Evolutionary conservation across 2,888 invertebrate genomes (phyloP).

Genomic region (Noctua janthe): DNA sequence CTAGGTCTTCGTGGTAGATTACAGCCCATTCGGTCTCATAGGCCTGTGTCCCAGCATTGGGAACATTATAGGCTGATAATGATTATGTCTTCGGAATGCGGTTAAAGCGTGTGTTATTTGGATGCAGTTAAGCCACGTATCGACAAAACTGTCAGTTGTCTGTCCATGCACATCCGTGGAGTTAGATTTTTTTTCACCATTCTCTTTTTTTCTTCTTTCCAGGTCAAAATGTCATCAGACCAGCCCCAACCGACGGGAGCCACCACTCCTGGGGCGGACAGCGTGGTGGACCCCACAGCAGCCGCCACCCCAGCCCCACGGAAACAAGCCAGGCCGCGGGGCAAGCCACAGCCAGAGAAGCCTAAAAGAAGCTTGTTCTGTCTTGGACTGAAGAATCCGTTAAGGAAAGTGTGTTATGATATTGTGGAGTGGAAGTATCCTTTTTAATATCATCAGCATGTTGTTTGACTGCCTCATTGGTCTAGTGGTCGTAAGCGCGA

Average conservation of each 20-base stretch:
- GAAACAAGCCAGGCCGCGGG: conserved; percentile 92
- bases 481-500: not conserved
- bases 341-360: conserved; percentile 96
- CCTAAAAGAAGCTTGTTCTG: conserved; percentile 98
- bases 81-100: too few relatives aligned
- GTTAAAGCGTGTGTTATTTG: too few relatives aligned
- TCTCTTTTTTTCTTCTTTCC: conserved; percentile 54
- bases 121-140: not conserved
- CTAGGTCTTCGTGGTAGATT: too few relatives aligned
- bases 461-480: too few relatives aligned
- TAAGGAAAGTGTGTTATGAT: conserved; percentile 98
- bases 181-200: not conserved
- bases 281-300: conserved; percentile 75
- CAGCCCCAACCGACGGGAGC: conserved; percentile 78
- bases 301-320: conserved; percentile 87
- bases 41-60: too few relatives aligned
- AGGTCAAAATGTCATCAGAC: conserved; percentile 84
- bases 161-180: not conserved
- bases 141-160: not conserved
- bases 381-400: conserved; percentile 97
- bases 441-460: conserved; percentile 87
- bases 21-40: too few relatives aligned
- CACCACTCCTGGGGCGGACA: conserved; percentile 81
- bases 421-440: conserved; percentile 99
- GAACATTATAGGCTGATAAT: too few relatives aligned